A percentile compares a stretch with the other conserved stretches of the same genome.
Evolutionary conservation across 2,797 vertebrate genomes (phyloP).

Genomic region (Ciconia nigra): DNA sequence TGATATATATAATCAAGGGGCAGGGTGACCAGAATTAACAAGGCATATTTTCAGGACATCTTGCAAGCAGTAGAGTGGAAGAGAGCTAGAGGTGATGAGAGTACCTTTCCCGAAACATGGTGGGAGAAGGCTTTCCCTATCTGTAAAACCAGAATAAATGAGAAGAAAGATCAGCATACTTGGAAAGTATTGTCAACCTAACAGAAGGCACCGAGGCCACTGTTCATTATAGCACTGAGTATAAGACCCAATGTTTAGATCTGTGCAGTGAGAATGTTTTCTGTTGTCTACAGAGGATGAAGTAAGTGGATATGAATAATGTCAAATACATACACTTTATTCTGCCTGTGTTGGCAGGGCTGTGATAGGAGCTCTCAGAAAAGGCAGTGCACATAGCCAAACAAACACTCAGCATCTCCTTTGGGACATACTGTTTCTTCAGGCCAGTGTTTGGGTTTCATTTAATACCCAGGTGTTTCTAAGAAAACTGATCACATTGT

Average conservation of each 20-base stretch:
- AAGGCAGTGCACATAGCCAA: neutral
- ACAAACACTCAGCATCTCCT: rapidly evolving
- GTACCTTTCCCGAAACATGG: neutral
- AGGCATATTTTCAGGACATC: neutral
- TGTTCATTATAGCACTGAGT: neutral
- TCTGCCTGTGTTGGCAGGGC: neutral
- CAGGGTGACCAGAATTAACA: neutral
- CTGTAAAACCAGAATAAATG: neutral
- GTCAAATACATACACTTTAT: neutral
- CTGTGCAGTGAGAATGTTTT: neutral
- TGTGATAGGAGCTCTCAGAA: neutral
- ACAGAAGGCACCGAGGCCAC: neutral
- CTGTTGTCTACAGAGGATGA: neutral
- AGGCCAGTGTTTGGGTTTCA: neutral
- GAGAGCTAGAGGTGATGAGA: neutral
- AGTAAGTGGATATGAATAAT: neutral
- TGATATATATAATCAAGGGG: neutral
- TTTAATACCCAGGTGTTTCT: neutral
- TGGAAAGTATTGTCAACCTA: neutral
- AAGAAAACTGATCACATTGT: neutral
- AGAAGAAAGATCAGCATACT: neutral
- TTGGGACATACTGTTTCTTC: neutral
- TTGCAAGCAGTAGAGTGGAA: neutral
- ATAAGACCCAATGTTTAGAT: neutral
- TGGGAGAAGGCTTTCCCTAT: neutral